A percentile compares a stretch with the other conserved stretches of the same genome.
These are phyloP conservation scores for Pterocles burchelli DNA, from an alignment of 2,113 vertebrate species.

Conservation along the genomic window DNA sequence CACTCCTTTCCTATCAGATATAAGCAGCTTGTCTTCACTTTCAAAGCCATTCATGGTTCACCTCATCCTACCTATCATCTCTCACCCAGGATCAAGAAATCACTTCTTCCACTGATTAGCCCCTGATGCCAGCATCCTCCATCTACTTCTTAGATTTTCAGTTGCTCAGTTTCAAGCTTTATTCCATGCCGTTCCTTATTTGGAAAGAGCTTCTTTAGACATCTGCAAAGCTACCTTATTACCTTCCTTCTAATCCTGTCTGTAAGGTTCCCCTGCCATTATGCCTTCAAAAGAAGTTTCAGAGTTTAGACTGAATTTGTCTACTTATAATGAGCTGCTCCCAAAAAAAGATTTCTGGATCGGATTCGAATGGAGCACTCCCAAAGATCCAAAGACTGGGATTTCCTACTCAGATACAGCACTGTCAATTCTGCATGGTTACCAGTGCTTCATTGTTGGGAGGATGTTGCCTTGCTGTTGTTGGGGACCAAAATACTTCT, in stretches of 20 bases:
- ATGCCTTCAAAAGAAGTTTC: slow-evolving; percentile 31
- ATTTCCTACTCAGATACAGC: not conserved
- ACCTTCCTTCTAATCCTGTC: slow-evolving; percentile 10
- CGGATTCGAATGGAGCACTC: not conserved
- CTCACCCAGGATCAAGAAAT: slow-evolving; percentile 21
- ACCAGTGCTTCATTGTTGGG: not conserved
- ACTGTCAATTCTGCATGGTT: not conserved
- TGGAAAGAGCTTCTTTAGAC: slow-evolving; percentile 19
- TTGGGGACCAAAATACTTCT: not conserved
- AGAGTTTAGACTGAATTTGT: slow-evolving; percentile 13
- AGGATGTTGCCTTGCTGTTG: not conserved
- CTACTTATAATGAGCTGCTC: not conserved
- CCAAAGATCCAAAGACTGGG: not conserved
- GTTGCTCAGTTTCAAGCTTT: not conserved
- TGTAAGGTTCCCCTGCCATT: slow-evolving; percentile 6
- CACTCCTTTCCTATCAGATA: slow-evolving; percentile 26
- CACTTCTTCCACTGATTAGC: slow-evolving; percentile 26
- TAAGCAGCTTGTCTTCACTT: slow-evolving; percentile 55
- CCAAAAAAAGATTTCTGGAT: not conserved
- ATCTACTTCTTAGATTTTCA: slow-evolving; percentile 21
- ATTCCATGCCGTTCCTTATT: not conserved
- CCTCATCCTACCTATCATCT: slow-evolving; percentile 34
- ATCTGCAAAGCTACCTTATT: slow-evolving; percentile 4
- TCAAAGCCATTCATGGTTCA: slow-evolving; percentile 29
- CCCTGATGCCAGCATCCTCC: not conserved